These are phyloP conservation scores for Schrankia costaestrigalis DNA, from an alignment of 2,888 invertebrate species.

Conservation along the genomic window DNA sequence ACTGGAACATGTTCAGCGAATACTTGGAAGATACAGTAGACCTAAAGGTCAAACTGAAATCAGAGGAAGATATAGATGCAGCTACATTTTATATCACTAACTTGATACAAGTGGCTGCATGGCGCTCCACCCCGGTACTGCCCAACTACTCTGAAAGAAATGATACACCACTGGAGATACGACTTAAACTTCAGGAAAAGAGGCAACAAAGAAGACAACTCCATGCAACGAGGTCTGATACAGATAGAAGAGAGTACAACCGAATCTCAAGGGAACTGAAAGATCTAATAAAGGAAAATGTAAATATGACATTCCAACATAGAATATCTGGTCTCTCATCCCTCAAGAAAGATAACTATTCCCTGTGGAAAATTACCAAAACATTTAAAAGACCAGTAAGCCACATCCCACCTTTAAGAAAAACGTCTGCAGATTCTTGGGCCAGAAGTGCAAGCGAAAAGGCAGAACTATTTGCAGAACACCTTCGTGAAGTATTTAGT, in stretches of 20 bases:
- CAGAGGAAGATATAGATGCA: slow-evolving; percentile 14
- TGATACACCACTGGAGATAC: background rate
- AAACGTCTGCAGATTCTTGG: background rate
- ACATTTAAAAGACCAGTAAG: too few species aligned
- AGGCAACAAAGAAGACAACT: background rate
- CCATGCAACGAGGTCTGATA: background rate
- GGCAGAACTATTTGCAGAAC: background rate
- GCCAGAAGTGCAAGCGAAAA: background rate
- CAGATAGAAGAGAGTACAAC: background rate
- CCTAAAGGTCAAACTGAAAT: slow-evolving; percentile 14
- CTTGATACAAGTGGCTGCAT: slow-evolving; percentile 2
- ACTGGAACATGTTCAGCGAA: slow-evolving; percentile 19
- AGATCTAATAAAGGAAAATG: too few species aligned
- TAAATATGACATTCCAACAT: too few species aligned
- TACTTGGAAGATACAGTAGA: slow-evolving; percentile 9
- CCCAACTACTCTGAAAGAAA: background rate
- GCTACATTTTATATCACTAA: slow-evolving; percentile 9
- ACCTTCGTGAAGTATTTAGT: background rate
- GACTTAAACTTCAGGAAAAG: background rate
- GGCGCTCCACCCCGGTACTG: too few species aligned
- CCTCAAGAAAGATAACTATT: too few species aligned
- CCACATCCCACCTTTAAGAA: background rate
- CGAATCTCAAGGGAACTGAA: too few species aligned
- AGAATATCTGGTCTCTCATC: too few species aligned
- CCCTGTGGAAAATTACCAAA: too few species aligned